Percentiles rank a stretch among this genome's conserved stretches.
These are phyloP conservation scores for Ornithoptera alexandrae DNA, from an alignment of 2,888 invertebrate species.

Conservation along the genomic window DNA sequence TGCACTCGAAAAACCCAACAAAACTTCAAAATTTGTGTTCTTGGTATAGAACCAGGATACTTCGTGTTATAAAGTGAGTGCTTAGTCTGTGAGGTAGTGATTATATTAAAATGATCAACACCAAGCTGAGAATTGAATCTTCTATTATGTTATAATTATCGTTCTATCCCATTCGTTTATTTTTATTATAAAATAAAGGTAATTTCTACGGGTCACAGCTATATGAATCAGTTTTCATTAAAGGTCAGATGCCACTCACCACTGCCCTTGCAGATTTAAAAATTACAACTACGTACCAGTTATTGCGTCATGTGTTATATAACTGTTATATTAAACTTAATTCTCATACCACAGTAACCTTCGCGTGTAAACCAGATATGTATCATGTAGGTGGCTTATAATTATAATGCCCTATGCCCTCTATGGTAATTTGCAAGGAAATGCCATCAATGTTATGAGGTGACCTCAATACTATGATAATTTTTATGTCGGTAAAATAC, in stretches of 20 bases:
- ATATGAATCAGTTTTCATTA: not conserved
- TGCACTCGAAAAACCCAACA: too few relatives aligned
- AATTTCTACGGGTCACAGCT: not conserved
- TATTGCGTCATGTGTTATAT: not conserved
- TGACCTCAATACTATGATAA: not conserved
- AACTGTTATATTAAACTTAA: not conserved
- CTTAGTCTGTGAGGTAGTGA: too few relatives aligned
- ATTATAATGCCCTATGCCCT: conserved; percentile 11
- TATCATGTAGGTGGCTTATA: conserved; percentile 4
- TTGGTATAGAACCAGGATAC: too few relatives aligned
- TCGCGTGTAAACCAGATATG: conserved; percentile 16
- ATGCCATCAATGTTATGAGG: conserved; percentile 5
- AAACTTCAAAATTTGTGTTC: too few relatives aligned
- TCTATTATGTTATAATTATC: too few relatives aligned
- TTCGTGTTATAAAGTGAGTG: too few relatives aligned
- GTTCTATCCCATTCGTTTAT: too few relatives aligned
- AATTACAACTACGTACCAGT: not conserved
- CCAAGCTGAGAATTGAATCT: too few relatives aligned
- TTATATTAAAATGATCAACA: too few relatives aligned
- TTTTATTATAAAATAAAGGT: too few relatives aligned
- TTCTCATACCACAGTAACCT: not conserved
- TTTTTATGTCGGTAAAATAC: not conserved
- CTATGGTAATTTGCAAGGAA: conserved; percentile 18
- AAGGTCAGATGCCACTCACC: not conserved
- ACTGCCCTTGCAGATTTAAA: not conserved